Evolutionary conservation across 37 sponge, comb jelly and placozoan species (phyloP).

Genomic region (Crambe crambe): DNA sequence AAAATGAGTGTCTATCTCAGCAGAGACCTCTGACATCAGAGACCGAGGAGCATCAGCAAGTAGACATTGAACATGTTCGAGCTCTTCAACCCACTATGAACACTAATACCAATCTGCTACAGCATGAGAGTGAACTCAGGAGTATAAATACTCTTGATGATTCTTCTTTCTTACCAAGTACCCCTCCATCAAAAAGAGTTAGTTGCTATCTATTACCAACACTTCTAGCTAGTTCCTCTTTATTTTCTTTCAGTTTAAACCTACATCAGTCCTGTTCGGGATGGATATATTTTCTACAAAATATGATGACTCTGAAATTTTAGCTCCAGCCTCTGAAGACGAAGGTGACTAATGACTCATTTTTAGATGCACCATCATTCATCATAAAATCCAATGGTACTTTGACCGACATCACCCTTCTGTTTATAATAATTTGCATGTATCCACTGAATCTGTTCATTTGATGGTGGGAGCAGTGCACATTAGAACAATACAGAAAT

Average conservation of each 20-base stretch:
- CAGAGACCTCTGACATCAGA: too few species aligned
- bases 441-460: too few species aligned
- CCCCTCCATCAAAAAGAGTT: constrained; percentile 74
- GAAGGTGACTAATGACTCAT: constrained; percentile 32
- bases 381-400: neutral
- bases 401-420: too few species aligned
- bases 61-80: neutral
- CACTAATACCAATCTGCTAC: too few species aligned
- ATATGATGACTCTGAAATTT: constrained; percentile 12
- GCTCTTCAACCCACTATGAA: neutral
- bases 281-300: constrained; percentile 16
- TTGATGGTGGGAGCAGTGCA: too few species aligned
- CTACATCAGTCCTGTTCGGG: constrained; percentile 26
- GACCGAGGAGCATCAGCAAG: neutral
- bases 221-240: neutral
- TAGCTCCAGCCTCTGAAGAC: constrained; percentile 76
- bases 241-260: constrained; percentile 43
- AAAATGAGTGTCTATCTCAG: neutral
- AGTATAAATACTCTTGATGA: constrained; percentile 23
- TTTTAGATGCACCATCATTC: neutral
- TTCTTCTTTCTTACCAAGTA: constrained; percentile 63
- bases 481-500: too few species aligned
- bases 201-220: neutral
- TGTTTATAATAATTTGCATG: too few species aligned
- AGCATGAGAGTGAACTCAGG: neutral